Conservation (phyloP, 1,140 invertebrate genomes). For the Lepidurus apus region DNA sequence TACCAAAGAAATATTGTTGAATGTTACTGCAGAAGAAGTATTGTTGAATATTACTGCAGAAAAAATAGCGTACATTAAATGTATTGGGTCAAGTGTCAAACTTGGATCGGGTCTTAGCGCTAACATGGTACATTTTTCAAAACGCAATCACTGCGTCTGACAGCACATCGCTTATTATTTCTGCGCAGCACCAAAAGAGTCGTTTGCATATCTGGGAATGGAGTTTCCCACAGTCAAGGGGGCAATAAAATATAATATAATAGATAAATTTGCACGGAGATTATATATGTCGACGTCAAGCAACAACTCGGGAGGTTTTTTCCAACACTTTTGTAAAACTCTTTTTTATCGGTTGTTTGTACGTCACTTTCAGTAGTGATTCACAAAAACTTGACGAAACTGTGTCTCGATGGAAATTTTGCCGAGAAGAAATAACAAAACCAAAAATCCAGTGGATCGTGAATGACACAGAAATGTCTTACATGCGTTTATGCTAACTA, state of each 20-base stretch:
- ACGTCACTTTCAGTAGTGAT: neutral
- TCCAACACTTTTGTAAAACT: neutral
- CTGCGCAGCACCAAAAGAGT: neutral
- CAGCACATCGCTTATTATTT: neutral
- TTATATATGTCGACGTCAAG: slow-evolving; percentile 1
- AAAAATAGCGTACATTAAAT: neutral
- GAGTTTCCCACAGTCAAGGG: neutral
- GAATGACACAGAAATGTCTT: too few relatives aligned
- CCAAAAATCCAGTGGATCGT: too few relatives aligned
- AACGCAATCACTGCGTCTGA: neutral
- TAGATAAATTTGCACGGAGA: neutral
- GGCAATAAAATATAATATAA: neutral
- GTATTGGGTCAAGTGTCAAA: slow-evolving; percentile 2
- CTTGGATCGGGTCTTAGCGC: neutral
- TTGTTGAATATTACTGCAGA: too few relatives aligned
- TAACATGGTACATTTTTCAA: neutral
- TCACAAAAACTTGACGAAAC: too few relatives aligned
- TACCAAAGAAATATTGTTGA: too few relatives aligned
- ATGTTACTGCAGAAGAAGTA: too few relatives aligned
- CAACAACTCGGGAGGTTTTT: neutral
- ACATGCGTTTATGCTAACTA: too few relatives aligned
- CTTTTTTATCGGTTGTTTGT: neutral
- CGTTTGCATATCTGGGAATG: neutral
- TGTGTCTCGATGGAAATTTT: too few relatives aligned
- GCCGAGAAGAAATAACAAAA: too few relatives aligned